These are phyloP conservation scores for Rhinolophus sinicus DNA, from an alignment of 2,113 vertebrate genomes.

Conservation along the genomic window DNA sequence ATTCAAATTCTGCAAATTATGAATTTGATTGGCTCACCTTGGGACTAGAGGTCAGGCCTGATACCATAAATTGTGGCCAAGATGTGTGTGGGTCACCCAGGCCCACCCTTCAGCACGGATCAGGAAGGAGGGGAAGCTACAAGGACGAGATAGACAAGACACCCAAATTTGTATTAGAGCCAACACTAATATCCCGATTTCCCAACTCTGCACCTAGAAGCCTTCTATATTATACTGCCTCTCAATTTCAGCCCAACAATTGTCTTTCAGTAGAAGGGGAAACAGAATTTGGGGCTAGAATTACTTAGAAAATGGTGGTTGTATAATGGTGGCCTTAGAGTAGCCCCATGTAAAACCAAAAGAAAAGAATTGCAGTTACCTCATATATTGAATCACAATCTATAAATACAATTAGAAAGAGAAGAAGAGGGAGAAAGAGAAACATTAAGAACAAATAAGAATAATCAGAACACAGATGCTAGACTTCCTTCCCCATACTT, in stretches of 20 bases:
- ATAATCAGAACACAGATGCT: background rate
- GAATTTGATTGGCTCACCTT: background rate
- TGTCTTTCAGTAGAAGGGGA: background rate
- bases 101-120: background rate
- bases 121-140: background rate
- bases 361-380: background rate
- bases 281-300: background rate
- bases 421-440: background rate
- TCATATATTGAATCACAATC: background rate
- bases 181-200: background rate
- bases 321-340: background rate
- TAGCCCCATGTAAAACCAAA: background rate
- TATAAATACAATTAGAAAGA: background rate
- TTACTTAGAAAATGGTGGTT: background rate
- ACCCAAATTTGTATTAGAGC: background rate
- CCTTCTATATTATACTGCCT: background rate
- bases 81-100: background rate
- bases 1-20: background rate
- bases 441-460: background rate
- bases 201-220: background rate
- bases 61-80: background rate
- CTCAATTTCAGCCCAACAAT: background rate
- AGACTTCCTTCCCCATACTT: background rate
- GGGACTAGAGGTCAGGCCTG: background rate
- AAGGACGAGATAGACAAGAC: background rate